A percentile compares a stretch with the other conserved stretches of the same genome.
These are phyloP conservation scores for Ichneumon xanthorius DNA, from an alignment of 2,888 invertebrate species.

Conservation along the genomic window DNA sequence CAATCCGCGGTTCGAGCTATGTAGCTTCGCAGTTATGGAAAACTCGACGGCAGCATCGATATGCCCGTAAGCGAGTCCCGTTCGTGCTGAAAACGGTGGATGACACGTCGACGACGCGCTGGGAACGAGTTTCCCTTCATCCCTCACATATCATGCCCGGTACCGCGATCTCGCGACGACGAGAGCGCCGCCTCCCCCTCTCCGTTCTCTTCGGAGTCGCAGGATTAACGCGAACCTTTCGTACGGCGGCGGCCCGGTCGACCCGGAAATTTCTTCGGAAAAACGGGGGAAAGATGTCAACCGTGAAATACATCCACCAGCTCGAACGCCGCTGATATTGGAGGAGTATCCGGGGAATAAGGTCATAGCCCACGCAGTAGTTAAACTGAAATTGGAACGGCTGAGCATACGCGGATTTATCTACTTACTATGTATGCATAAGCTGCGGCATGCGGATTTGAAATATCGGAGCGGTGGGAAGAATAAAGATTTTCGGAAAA, in stretches of 20 bases:
- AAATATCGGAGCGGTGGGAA: constrained; percentile 19
- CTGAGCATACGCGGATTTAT: constrained; percentile 18
- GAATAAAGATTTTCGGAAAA: background rate
- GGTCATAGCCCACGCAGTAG: constrained; percentile 46
- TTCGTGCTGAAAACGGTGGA: constrained; percentile 38
- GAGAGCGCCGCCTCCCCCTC: background rate
- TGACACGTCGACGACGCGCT: constrained; percentile 56
- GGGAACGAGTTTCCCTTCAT: constrained; percentile 51
- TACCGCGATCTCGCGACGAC: constrained; percentile 7
- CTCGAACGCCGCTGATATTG: no score
- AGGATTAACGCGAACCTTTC: constrained; percentile 56
- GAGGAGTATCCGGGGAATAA: constrained; percentile 29
- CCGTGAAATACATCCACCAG: constrained; percentile 24
- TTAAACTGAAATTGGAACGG: constrained; percentile 46
- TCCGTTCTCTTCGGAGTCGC: constrained; percentile 41
- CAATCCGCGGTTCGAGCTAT: background rate
- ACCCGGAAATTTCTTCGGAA: constrained; percentile 52
- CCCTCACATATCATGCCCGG: constrained; percentile 8
- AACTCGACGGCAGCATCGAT: constrained; percentile 59
- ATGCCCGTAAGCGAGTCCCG: constrained; percentile 54
- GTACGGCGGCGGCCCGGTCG: constrained; percentile 4
- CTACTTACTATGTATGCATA: constrained; percentile 13
- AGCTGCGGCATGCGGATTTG: constrained; percentile 3
- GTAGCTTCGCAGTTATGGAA: constrained; percentile 24
- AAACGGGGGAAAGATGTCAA: constrained; percentile 46